These are phyloP conservation scores for Drosophila mimetica DNA, from an alignment of 2,888 invertebrate genomes.

Conservation along the genomic window DNA sequence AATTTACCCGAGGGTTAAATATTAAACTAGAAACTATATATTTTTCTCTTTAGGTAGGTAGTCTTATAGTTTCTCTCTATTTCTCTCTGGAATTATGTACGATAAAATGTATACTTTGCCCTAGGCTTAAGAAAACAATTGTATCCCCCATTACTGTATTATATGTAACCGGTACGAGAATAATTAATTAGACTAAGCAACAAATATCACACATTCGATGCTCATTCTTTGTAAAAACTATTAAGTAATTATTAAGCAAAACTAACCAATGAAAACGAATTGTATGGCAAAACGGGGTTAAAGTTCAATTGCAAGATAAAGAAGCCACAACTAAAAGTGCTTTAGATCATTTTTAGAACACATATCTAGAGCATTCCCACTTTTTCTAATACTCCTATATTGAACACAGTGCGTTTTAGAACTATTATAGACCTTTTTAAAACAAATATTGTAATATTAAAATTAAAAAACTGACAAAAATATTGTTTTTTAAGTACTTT, in stretches of 20 bases:
- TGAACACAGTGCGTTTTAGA: conserved; percentile 19
- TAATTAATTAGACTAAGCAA: conserved; percentile 30
- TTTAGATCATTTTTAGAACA: conserved; percentile 17
- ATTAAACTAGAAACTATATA: conserved; percentile 23
- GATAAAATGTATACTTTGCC: conserved; percentile 34
- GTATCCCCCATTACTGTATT: conserved; percentile 31
- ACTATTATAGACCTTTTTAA: too few relatives aligned
- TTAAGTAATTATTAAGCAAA: conserved; percentile 52
- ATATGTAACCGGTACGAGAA: conserved; percentile 17
- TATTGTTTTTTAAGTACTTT: not conserved
- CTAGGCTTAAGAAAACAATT: conserved; percentile 37
- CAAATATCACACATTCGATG: conserved; percentile 30
- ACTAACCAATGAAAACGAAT: conserved; percentile 47
- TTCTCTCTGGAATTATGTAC: conserved; percentile 25
- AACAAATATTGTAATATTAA: not conserved
- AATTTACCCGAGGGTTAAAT: conserved; percentile 7
- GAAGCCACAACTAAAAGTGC: not conserved
- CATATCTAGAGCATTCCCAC: conserved; percentile 18
- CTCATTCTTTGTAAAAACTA: conserved; percentile 55
- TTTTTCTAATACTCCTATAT: not conserved
- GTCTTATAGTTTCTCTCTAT: conserved; percentile 33
- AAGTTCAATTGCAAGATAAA: conserved; percentile 17
- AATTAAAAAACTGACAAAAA: not conserved
- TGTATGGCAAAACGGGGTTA: conserved; percentile 41
- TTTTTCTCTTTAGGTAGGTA: conserved; percentile 46